Conservation (phyloP, 1,140 invertebrate genomes). For the Pachyrhynchus sulphureomaculatus region DNA sequence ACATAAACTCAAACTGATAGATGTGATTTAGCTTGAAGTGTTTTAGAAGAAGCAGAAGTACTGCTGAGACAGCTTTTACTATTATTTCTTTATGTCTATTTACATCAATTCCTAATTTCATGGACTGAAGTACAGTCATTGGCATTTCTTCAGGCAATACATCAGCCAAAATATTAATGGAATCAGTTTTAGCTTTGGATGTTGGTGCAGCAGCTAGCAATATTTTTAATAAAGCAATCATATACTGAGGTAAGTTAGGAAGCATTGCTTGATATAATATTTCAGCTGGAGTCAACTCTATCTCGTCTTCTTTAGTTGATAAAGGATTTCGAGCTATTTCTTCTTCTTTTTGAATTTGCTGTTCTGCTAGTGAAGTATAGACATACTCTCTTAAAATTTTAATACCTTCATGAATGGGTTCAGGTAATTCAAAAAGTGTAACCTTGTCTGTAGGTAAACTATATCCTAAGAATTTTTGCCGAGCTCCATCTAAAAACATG, state of each 20-base stretch:
- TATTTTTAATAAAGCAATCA: constrained; percentile 97
- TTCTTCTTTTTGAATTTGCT: constrained; percentile 82
- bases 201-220: constrained; percentile 95
- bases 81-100: constrained; percentile 99
- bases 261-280: constrained; percentile 89
- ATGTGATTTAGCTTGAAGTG: constrained; percentile 99
- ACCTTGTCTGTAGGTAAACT: constrained; percentile 80
- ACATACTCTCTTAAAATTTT: constrained; percentile 86
- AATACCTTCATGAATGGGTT: constrained; percentile 92
- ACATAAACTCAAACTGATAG: constrained; percentile 99
- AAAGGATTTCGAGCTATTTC: constrained; percentile 72
- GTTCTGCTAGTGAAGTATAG: constrained; percentile 79
- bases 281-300: constrained; percentile 80
- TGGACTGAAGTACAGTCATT: constrained; percentile 94
- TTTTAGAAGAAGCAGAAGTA: constrained; percentile 90
- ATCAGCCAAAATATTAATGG: constrained; percentile 97
- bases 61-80: constrained; percentile 95
- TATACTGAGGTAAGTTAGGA: constrained; percentile 92
- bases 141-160: constrained; percentile 96
- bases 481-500: constrained; percentile 84
- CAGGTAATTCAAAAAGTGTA: constrained; percentile 89
- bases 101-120: constrained; percentile 95
- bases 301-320: constrained; percentile 64
- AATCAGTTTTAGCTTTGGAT: constrained; percentile 96
- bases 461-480: constrained; percentile 93